Percentiles rank a stretch among this genome's conserved stretches.
Evolutionary conservation across 1,140 invertebrate genomes (phyloP).

Genomic region (Drosophila nasuta): DNA sequence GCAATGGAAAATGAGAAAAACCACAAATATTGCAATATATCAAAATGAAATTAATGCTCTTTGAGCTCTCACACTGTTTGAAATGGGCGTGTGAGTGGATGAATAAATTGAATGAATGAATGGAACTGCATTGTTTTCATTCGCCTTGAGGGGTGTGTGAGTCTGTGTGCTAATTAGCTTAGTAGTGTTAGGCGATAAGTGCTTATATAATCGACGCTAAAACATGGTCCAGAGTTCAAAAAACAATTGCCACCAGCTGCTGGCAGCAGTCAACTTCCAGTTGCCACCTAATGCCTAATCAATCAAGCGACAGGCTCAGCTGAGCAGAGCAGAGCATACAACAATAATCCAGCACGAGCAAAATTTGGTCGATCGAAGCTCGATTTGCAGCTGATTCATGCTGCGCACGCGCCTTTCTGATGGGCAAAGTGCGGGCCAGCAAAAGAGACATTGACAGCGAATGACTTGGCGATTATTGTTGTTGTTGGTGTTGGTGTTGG

Average conservation of each 20-base stretch:
- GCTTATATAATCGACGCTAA: slow-evolving; percentile 23
- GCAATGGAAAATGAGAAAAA: slow-evolving; percentile 11
- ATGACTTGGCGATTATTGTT: slow-evolving; percentile 52
- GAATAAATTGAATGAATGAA: slow-evolving; percentile 45
- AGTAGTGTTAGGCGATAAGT: slow-evolving; percentile 13
- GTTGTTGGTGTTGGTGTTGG: neutral
- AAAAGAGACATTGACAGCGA: slow-evolving; percentile 43
- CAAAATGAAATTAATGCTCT: neutral
- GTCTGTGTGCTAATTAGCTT: slow-evolving; percentile 19
- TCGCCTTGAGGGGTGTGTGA: slow-evolving; percentile 6
- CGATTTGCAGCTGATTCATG: slow-evolving; percentile 50
- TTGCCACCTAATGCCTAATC: slow-evolving; percentile 27
- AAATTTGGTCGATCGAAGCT: slow-evolving; percentile 13
- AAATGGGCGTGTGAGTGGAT: slow-evolving; percentile 14
- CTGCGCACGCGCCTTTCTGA: slow-evolving; percentile 57
- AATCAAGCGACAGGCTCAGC: slow-evolving; percentile 12
- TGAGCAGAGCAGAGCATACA: neutral
- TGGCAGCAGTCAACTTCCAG: neutral
- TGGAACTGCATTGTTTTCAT: slow-evolving; percentile 33
- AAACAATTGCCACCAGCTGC: slow-evolving; percentile 4
- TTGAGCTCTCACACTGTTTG: neutral
- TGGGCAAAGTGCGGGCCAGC: slow-evolving; percentile 49
- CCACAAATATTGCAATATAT: neutral
- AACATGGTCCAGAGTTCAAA: slow-evolving; percentile 23
- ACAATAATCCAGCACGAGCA: neutral